Conservation (phyloP, 2,888 invertebrate species). For the Aspidiotus destructor region DNA sequence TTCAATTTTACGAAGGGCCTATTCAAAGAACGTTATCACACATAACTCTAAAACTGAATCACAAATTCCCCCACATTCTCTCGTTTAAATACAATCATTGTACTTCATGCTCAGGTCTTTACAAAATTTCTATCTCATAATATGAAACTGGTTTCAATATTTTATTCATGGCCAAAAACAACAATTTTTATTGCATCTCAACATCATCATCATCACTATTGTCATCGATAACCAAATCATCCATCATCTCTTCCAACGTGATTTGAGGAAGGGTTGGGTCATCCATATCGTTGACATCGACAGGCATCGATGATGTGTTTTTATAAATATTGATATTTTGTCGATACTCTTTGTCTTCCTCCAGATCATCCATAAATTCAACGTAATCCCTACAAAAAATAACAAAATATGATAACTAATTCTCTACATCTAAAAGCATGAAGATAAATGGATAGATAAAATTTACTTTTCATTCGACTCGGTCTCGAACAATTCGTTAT, state of each 20-base stretch:
- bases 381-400: constrained; percentile 64
- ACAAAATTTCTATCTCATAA: too few relatives aligned
- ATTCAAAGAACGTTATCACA: too few relatives aligned
- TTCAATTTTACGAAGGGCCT: too few relatives aligned
- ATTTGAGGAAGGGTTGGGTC: constrained; percentile 64
- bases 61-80: too few relatives aligned
- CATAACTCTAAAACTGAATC: too few relatives aligned
- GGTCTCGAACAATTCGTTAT: constrained; percentile 48
- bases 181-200: too few relatives aligned
- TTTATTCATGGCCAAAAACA: too few relatives aligned
- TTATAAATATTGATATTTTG: constrained; percentile 90
- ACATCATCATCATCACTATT: background rate
- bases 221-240: constrained; percentile 74
- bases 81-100: too few relatives aligned
- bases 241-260: constrained; percentile 85
- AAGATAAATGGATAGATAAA: constrained; percentile 12
- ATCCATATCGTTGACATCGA: constrained; percentile 50
- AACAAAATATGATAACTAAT: background rate
- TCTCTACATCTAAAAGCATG: background rate
- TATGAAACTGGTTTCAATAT: too few relatives aligned
- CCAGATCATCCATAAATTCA: constrained; percentile 93
- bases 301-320: constrained; percentile 47
- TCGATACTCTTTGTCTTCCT: constrained; percentile 82
- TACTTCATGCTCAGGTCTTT: too few relatives aligned
- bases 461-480: constrained; percentile 26